A percentile compares a stretch with the other conserved stretches of the same genome.
These are phyloP conservation scores for Callimorpha dominula DNA, from an alignment of 2,888 invertebrate genomes.

Conservation along the genomic window DNA sequence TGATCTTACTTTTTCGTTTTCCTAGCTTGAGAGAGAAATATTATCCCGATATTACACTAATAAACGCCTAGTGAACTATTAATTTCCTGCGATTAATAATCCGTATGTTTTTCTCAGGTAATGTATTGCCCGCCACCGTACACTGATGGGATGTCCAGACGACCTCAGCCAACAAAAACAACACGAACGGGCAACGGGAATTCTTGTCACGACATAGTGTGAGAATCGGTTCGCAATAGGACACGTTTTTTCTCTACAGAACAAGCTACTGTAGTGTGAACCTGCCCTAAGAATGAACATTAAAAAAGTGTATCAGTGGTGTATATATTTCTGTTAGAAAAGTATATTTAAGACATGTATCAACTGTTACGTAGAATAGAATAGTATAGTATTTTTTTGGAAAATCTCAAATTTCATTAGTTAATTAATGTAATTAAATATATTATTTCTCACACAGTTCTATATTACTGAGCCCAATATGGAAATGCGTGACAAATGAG, in stretches of 20 bases:
- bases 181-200: constrained; percentile 90
- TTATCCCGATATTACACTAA: background rate
- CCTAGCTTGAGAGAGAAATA: background rate
- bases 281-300: constrained; percentile 24
- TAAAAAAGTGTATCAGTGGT: constrained; percentile 24
- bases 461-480: constrained; percentile 71
- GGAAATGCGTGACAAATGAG: constrained; percentile 49
- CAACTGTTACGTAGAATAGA: constrained; percentile 40
- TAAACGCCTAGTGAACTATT: too few species aligned
- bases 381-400: constrained; percentile 36
- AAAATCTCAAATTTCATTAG: constrained; percentile 8
- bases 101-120: constrained; percentile 68
- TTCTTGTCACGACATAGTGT: constrained; percentile 87
- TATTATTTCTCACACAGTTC: constrained; percentile 53
- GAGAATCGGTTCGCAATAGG: constrained; percentile 78
- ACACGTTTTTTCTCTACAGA: constrained; percentile 62
- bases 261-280: constrained; percentile 74
- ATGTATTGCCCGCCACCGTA: constrained; percentile 87
- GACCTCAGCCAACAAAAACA: constrained; percentile 88
- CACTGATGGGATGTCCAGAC: constrained; percentile 76
- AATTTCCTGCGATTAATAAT: constrained; percentile 2
- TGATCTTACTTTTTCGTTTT: background rate
- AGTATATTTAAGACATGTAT: constrained; percentile 26
- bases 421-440: constrained; percentile 15
- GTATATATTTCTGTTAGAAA: constrained; percentile 41